Conservation (phyloP, 2,113 vertebrate species). For the Salvator merianae region DNA sequence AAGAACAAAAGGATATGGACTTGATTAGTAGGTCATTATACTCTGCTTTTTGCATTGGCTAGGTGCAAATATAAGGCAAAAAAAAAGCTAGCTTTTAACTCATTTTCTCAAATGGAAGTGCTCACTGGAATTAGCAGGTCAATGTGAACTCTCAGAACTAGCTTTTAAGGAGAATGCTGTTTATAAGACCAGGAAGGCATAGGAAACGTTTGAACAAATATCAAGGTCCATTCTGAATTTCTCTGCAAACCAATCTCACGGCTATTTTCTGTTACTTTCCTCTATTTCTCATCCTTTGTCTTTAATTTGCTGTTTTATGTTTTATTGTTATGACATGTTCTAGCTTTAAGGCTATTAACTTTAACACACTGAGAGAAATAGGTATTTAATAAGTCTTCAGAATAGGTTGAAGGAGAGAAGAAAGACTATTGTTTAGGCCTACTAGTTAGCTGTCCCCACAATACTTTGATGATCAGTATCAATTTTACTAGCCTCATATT, state of each 20-base stretch:
- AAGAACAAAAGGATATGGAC: neutral
- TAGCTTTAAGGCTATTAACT: neutral
- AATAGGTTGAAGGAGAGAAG: too few species aligned
- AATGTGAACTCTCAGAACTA: neutral
- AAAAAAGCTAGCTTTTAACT: neutral
- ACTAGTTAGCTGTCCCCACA: too few species aligned
- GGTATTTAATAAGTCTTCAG: too few species aligned
- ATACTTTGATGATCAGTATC: too few species aligned
- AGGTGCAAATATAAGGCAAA: neutral
- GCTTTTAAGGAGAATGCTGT: neutral
- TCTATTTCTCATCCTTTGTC: neutral
- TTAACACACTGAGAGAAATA: neutral
- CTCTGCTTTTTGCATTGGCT: neutral
- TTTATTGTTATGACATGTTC: neutral
- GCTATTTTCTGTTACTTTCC: neutral
- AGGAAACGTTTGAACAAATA: neutral
- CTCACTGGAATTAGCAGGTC: neutral
- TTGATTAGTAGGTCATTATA: neutral
- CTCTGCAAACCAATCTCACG: neutral
- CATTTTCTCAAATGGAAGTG: neutral
- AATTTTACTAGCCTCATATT: too few species aligned
- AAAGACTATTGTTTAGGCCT: too few species aligned
- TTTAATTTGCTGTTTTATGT: neutral
- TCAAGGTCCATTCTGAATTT: neutral
- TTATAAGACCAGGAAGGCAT: neutral